Percentiles rank a stretch among this genome's conserved stretches.
Evolutionary conservation across 2,113 vertebrate species (phyloP).

Genomic region (Plectropomus leopardus): DNA sequence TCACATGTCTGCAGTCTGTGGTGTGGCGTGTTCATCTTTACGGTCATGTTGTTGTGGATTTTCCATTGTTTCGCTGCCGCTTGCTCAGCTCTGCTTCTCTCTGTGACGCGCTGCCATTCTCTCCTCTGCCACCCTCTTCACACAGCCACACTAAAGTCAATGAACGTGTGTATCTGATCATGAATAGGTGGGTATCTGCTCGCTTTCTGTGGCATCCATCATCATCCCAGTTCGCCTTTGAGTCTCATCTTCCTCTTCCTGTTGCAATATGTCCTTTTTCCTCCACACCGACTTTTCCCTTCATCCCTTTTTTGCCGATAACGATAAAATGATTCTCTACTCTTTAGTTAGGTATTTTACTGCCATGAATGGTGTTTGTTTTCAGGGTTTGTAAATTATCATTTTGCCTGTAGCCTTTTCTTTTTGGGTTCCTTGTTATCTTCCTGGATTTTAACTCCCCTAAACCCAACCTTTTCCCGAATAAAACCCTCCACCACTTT

Average conservation of each 20-base stretch:
- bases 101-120: constrained; percentile 56
- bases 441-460: constrained; percentile 5
- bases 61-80: constrained; percentile 19
- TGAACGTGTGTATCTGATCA: constrained; percentile 98
- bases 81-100: constrained; percentile 58
- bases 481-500: constrained; percentile 15
- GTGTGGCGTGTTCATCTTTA: neutral
- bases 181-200: constrained; percentile 98
- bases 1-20: constrained; percentile 1
- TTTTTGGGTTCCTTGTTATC: neutral
- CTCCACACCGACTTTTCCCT: constrained; percentile 2
- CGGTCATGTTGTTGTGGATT: constrained; percentile 4
- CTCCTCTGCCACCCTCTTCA: constrained; percentile 80
- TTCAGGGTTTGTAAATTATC: constrained; percentile 18
- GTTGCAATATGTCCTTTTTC: neutral
- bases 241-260: constrained; percentile 35
- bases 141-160: constrained; percentile 98
- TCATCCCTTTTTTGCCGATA: constrained; percentile 13
- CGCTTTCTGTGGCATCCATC: constrained; percentile 83
- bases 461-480: constrained; percentile 4
- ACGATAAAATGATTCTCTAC: constrained; percentile 10
- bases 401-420: constrained; percentile 74
- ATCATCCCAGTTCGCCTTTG: constrained; percentile 44
- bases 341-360: neutral
- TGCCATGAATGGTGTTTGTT: constrained; percentile 20